Evolutionary conservation across 1,140 invertebrate genomes (phyloP).

Genomic region (Drosophila setifemur): DNA sequence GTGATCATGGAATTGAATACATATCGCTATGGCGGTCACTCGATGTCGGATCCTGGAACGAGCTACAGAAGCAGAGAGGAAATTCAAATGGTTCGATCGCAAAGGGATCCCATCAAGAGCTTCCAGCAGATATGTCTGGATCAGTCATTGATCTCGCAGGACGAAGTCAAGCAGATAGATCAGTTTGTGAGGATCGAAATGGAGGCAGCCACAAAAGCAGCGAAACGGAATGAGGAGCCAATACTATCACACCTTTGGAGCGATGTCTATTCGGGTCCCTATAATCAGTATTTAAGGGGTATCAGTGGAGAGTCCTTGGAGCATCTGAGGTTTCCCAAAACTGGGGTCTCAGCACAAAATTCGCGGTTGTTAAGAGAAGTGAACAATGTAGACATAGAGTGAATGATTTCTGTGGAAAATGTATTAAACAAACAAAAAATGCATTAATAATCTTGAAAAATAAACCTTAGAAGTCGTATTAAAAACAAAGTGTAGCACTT

Average conservation of each 20-base stretch:
- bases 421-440: too few species aligned
- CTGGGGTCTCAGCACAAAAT: too few species aligned
- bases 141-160: slow-evolving; percentile 83
- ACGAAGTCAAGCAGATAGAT: slow-evolving; percentile 84
- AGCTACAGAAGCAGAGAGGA: slow-evolving; percentile 92
- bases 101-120: slow-evolving; percentile 92
- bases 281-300: slow-evolving; percentile 29
- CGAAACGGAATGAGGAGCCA: slow-evolving; percentile 91
- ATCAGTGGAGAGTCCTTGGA: slow-evolving; percentile 41
- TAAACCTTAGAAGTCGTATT: too few species aligned
- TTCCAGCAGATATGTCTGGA: slow-evolving; percentile 88
- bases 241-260: slow-evolving; percentile 90
- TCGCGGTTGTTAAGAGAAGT: too few species aligned
- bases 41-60: slow-evolving; percentile 91
- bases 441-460: too few species aligned
- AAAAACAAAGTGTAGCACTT: too few species aligned
- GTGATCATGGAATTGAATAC: slow-evolving; percentile 92
- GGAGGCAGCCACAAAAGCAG: slow-evolving; percentile 87
- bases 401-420: too few species aligned
- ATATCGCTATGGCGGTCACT: slow-evolving; percentile 90
- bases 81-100: slow-evolving; percentile 93
- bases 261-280: slow-evolving; percentile 89
- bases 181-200: slow-evolving; percentile 88
- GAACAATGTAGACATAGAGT: too few species aligned
- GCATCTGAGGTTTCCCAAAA: neutral